phyloP scores from a whole-genome alignment of 2,888 invertebrate species.

The Apamea sordens region DNA sequence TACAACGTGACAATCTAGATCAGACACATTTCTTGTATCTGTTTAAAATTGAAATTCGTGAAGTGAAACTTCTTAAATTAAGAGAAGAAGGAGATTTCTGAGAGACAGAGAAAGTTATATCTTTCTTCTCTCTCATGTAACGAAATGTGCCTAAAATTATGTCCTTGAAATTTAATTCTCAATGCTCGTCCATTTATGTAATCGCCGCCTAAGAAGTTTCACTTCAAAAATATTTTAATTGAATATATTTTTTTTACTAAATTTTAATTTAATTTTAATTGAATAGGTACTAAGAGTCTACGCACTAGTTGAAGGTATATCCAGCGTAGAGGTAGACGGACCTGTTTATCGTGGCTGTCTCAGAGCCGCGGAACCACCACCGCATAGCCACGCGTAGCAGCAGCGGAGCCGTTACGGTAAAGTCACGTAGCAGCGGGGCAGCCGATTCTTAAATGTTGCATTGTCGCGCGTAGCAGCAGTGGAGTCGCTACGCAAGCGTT shows the following conservation, averaged over 20 bases:
- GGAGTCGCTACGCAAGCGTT: not conserved
- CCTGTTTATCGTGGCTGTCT: not conserved
- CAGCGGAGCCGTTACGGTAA: not conserved
- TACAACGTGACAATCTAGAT: not conserved
- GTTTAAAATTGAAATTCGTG: not conserved
- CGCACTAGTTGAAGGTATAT: not conserved
- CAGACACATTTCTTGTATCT: not conserved
- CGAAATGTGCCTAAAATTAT: not conserved
- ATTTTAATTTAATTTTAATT: not conserved
- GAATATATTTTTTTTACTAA: not conserved
- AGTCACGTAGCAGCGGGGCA: not conserved
- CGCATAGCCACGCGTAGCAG: not conserved
- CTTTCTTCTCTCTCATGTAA: not conserved
- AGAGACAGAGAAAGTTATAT: not conserved
- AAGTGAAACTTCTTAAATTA: not conserved
- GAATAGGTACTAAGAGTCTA: not conserved
- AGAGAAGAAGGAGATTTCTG: too few relatives aligned
- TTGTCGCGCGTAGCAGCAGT: not conserved
- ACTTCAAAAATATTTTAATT: not conserved
- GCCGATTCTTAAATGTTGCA: not conserved
- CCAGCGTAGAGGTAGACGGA: not conserved
- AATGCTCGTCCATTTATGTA: not conserved
- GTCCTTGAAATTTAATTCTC: not conserved
- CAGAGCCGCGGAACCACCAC: not conserved
- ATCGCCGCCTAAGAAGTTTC: not conserved